Evolutionary conservation across 1,140 invertebrate genomes (phyloP).

Genomic region (Procambarus virginalis): DNA sequence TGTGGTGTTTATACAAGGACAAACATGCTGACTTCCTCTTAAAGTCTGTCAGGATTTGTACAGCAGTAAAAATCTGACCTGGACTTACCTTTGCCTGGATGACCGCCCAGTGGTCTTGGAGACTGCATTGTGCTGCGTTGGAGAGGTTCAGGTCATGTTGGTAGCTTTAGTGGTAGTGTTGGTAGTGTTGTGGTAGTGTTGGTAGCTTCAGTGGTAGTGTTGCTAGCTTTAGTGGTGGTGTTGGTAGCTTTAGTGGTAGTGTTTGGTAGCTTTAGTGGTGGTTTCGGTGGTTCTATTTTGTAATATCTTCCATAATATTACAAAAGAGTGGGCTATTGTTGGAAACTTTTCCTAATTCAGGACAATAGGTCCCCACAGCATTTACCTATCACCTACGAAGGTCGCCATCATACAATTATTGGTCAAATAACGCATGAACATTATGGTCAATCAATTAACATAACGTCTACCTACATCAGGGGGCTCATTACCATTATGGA

Average conservation of each 20-base stretch:
- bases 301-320: too few relatives aligned
- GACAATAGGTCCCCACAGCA: too few relatives aligned
- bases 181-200: not conserved
- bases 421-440: too few relatives aligned
- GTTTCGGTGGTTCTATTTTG: too few relatives aligned
- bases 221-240: not conserved
- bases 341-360: too few relatives aligned
- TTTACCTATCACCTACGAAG: too few relatives aligned
- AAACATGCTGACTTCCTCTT: not conserved
- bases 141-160: not conserved
- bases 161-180: not conserved
- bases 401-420: too few relatives aligned
- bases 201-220: not conserved
- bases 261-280: not conserved
- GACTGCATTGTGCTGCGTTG: not conserved
- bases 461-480: too few relatives aligned
- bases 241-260: not conserved
- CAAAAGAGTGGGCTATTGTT: too few relatives aligned
- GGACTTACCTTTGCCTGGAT: not conserved
- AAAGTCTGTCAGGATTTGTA: not conserved
- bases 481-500: too few relatives aligned
- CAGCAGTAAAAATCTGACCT: slow-evolving; percentile 10
- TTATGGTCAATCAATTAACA: too few relatives aligned
- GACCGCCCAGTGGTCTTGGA: not conserved
- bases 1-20: slow-evolving; percentile 15